Base-by-base conservation (phyloP, 2,113 vertebrate genomes). In the Phalacrocorax pelagicus region DNA sequence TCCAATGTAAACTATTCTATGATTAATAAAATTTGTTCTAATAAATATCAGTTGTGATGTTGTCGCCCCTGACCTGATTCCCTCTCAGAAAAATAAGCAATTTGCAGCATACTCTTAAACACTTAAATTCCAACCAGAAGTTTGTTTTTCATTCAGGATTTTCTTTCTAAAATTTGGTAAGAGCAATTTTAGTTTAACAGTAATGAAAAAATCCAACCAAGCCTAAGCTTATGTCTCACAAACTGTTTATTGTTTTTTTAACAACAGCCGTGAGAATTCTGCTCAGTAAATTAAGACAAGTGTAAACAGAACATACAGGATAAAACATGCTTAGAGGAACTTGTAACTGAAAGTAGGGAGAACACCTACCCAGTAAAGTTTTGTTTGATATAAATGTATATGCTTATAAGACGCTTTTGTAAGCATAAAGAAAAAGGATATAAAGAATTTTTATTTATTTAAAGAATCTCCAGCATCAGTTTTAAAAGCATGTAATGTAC, bases 311-410 rank as follows among this genome's bases (percentile, higher is more conserved):
- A 83, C 42, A 38, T 23, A 15, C 94, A 95, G 57, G 88, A 94
- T n/a, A 86, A 96, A 78, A 94, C 92, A 67, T 26, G 75, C 65
- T 93, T 36, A 88, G 55, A 95, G 96, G 86, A 96, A 94, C 71
- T 63, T 38, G 63, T 29, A 72, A 51, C 67, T 90, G 42, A 78
- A 86, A 90, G 57, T 5, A 79, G 49, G 36, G 57, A 96, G 57
- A 91, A 40, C 52, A 92, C 57, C 63, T 47, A 83, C 79, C 75
- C 71, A 70, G 26, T 23, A 44, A 23, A 51, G 14, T 27, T 87
- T 51, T 67, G 34, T 51, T 80, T 77, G 47, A 30, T 71, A 75
- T 34, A 72, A 90, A 80, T 44, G 52, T 9, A 34, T 15, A 42
- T 59, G 66, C 36, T 80, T 27, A 21, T 22, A 46, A 55, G 21